A percentile compares a stretch with the other conserved stretches of the same genome.
Conservation (phyloP, 2,888 invertebrate genomes). For the Electrophaes corylata region DNA sequence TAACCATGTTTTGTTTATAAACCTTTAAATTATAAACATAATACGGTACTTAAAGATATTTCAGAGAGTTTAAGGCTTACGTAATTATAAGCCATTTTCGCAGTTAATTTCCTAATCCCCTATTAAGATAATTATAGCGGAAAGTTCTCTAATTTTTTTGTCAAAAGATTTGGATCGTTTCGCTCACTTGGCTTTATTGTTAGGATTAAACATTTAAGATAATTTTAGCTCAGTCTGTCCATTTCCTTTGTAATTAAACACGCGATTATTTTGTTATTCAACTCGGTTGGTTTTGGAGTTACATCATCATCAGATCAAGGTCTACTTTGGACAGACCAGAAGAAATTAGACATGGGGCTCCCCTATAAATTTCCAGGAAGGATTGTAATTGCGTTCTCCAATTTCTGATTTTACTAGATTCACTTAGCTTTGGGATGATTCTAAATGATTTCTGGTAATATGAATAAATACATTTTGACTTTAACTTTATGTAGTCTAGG, state of each 20-base stretch:
- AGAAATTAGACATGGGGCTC: too few species aligned
- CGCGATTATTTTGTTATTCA: not conserved
- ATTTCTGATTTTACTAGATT: too few species aligned
- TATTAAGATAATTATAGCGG: slow-evolving; percentile 33
- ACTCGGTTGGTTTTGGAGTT: not conserved
- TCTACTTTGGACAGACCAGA: too few species aligned
- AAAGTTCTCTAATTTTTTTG: slow-evolving; percentile 26
- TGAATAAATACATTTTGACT: too few species aligned
- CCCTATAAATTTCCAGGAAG: too few species aligned
- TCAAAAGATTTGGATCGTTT: slow-evolving; percentile 28
- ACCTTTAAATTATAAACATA: slow-evolving; percentile 22
- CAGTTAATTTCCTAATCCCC: slow-evolving; percentile 29
- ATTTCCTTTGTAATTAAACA: slow-evolving; percentile 19
- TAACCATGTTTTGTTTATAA: slow-evolving; percentile 15
- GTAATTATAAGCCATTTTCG: slow-evolving; percentile 26
- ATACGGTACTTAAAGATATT: slow-evolving; percentile 18
- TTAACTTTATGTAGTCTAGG: too few species aligned
- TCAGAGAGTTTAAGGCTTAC: slow-evolving; percentile 12
- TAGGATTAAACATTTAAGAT: slow-evolving; percentile 20
- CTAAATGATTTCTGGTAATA: too few species aligned
- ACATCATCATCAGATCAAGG: too few species aligned
- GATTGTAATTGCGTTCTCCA: too few species aligned
- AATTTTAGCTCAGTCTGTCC: slow-evolving; percentile 17
- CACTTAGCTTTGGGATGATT: too few species aligned
- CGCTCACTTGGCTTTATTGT: slow-evolving; percentile 22